These are phyloP conservation scores for Caloenas nicobarica DNA, from an alignment of 2,113 vertebrate species.

Conservation along the genomic window DNA sequence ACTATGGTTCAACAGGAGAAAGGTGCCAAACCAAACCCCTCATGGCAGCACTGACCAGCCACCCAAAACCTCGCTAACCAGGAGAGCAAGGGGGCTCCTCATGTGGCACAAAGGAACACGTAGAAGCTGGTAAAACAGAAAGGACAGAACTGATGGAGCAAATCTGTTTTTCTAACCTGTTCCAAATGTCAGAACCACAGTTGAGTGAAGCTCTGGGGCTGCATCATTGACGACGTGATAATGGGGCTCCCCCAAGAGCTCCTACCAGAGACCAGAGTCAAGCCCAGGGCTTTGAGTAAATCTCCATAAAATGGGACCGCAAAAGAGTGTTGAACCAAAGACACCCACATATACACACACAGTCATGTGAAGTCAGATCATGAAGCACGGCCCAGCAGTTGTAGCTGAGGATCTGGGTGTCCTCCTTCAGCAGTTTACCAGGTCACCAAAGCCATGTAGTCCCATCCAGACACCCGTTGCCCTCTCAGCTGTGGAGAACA, in stretches of 20 bases:
- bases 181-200: neutral
- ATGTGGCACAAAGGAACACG: too few species aligned
- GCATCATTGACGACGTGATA: too few species aligned
- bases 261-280: neutral
- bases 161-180: neutral
- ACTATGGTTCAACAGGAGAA: rapidly evolving
- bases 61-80: neutral
- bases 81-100: neutral
- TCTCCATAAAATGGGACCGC: neutral
- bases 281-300: neutral
- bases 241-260: neutral
- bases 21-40: neutral
- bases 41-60: neutral
- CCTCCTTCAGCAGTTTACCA: neutral
- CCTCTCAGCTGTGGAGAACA: neutral
- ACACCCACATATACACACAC: neutral
- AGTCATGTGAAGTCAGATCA: neutral
- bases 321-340: neutral
- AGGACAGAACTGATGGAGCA: neutral
- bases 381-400: neutral
- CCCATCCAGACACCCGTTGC: neutral
- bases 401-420: neutral
- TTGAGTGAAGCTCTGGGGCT: neutral
- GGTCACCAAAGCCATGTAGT: neutral
- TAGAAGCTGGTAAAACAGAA: neutral